phyloP scores from a whole-genome alignment of 2,797 vertebrate genomes.

The Sphaeramia orbicularis region DNA sequence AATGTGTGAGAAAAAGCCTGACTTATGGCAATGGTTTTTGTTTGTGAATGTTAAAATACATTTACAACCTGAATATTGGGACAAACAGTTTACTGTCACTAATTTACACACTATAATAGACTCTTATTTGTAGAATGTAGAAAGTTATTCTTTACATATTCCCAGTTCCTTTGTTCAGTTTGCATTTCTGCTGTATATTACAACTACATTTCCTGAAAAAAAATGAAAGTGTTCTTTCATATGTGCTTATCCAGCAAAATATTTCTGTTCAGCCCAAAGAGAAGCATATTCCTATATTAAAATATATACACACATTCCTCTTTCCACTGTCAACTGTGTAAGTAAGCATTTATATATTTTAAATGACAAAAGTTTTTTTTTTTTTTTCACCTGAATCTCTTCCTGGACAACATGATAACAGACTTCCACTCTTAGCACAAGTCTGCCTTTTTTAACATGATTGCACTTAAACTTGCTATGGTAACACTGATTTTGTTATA shows the following conservation, averaged over 20 bases:
- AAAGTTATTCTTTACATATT: conserved; percentile 84
- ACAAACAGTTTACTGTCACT: conserved; percentile 84
- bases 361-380: conserved; percentile 58
- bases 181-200: conserved; percentile 76
- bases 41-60: conserved; percentile 82
- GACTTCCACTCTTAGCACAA: conserved; percentile 85
- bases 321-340: conserved; percentile 72
- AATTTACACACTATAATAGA: conserved; percentile 84
- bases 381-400: conserved; percentile 85
- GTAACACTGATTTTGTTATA: conserved; percentile 94
- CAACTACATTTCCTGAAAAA: conserved; percentile 81
- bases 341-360: conserved; percentile 78
- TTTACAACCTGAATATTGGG: conserved; percentile 85
- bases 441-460: conserved; percentile 89
- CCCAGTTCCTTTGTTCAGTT: conserved; percentile 77
- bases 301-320: conserved; percentile 87
- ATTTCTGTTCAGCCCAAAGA: conserved; percentile 81
- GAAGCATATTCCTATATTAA: conserved; percentile 83
- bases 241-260: conserved; percentile 86
- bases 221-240: conserved; percentile 80
- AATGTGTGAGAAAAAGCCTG: conserved; percentile 62
- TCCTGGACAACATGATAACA: conserved; percentile 89
- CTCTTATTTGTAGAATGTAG: conserved; percentile 83
- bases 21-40: conserved; percentile 68
- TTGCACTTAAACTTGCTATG: conserved; percentile 89